phyloP scores from a whole-genome alignment of 2,113 vertebrate genomes.

The Onychostruthus taczanowskii region DNA sequence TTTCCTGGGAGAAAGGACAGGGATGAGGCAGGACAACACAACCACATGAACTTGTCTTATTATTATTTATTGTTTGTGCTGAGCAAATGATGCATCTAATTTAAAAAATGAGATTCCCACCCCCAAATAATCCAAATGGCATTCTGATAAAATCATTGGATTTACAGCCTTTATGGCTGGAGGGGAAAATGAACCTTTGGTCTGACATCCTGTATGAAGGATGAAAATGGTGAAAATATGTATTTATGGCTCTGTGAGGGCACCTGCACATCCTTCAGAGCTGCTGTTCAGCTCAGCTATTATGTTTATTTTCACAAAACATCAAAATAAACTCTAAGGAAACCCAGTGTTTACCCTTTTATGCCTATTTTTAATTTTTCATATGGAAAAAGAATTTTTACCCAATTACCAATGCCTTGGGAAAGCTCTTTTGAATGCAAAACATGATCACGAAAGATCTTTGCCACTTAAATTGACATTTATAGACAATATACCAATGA shows the following conservation, averaged over 20 bases:
- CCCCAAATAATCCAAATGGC: neutral
- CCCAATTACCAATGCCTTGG: neutral
- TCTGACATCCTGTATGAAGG: neutral
- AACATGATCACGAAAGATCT: neutral
- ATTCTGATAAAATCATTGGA: neutral
- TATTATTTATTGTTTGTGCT: neutral
- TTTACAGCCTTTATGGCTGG: neutral
- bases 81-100: neutral
- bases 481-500: rapidly evolving
- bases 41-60: neutral
- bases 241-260: neutral
- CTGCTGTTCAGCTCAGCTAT: neutral
- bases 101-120: neutral
- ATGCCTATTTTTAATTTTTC: neutral
- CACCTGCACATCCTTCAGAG: neutral
- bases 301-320: neutral
- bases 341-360: neutral
- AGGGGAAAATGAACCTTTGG: neutral
- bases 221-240: rapidly evolving
- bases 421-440: neutral
- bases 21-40: neutral
- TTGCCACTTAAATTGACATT: neutral
- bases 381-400: neutral
- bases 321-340: neutral
- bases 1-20: neutral